These are phyloP conservation scores for Montifringilla adamsi DNA, from an alignment of 2,113 vertebrate genomes.

Conservation along the genomic window DNA sequence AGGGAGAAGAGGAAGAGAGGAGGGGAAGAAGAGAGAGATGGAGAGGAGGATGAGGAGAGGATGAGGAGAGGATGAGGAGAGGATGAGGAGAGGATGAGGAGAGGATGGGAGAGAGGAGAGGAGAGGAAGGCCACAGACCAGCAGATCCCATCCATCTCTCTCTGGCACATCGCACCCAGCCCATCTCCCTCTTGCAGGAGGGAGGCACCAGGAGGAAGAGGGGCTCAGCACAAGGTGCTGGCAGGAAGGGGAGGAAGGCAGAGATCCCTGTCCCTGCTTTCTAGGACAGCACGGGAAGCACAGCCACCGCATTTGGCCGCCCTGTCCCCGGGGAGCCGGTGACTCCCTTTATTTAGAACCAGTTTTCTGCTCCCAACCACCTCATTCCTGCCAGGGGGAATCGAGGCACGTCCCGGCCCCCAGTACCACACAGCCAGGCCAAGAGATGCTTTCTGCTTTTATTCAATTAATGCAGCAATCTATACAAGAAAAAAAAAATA, in stretches of 20 bases:
- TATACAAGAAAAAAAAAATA: slow-evolving; percentile 65
- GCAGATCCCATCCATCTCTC: background rate
- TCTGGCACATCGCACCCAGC: background rate
- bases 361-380: background rate
- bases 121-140: no score
- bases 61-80: background rate
- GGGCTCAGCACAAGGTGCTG: background rate
- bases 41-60: background rate
- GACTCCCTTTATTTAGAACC: slow-evolving; percentile 37
- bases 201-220: background rate
- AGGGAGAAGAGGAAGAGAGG: background rate
- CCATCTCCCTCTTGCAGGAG: background rate
- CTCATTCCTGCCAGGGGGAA: background rate
- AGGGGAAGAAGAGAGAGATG: background rate
- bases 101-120: no score
- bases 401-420: background rate
- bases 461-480: slow-evolving; percentile 77
- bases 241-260: background rate
- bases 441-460: slow-evolving; percentile 71
- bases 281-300: background rate
- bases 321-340: accelerated
- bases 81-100: background rate
- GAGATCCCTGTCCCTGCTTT: background rate
- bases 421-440: background rate
- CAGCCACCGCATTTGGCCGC: accelerated